Base-by-base conservation (phyloP, 2,888 invertebrate genomes). In the Dione juno region DNA sequence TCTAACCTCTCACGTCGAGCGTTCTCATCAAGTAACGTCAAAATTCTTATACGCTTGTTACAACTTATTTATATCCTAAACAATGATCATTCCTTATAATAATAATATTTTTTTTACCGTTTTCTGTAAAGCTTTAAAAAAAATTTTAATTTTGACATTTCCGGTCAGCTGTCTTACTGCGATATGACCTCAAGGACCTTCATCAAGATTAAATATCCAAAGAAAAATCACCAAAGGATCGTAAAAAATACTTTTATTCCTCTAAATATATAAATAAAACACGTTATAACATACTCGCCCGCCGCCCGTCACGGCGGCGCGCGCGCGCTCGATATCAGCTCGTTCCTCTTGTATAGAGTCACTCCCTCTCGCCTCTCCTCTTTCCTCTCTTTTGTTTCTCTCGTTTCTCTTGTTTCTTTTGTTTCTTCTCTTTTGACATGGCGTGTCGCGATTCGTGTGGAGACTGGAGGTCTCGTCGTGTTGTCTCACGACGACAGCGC, bases 281-380 rank as follows among this genome's bases (percentile, higher is more conserved):
- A 81, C 78, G 59, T 66, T 78, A 75, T 87, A 88, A 88, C 89
- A 90, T n/a, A n/a, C n/a, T n/a, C n/a, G n/a, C n/a, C n/a, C n/a
- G n/a, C n/a, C n/a, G n/a, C n/a, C n/a, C n/a, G n/a, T n/a, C 50
- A 64, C 19, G 88, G 87, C 70, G 84, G 88, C 66, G 87, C 82
- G 63, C 94, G 95, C 73, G 96, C 96, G 88, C 97, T 97, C 54
- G 97, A 96, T 80, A 97, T 97, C 70, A 97, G 91, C 87, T 97
- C 97, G 73, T 96, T 94, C 74, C 97, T 92, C 88, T 97, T 97
- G 94, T 97, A 97, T 21, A 96, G 94, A 66, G 94, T 94, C 73
- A 92, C 74, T 78, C 82, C 82, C 83, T 77, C 82, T 78, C 69
- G 76, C 68, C 77, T 75, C 70, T 82, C 83, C 54, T 82, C 83